Conservation (phyloP, 1,140 invertebrate species). For the Calycopis cecrops region DNA sequence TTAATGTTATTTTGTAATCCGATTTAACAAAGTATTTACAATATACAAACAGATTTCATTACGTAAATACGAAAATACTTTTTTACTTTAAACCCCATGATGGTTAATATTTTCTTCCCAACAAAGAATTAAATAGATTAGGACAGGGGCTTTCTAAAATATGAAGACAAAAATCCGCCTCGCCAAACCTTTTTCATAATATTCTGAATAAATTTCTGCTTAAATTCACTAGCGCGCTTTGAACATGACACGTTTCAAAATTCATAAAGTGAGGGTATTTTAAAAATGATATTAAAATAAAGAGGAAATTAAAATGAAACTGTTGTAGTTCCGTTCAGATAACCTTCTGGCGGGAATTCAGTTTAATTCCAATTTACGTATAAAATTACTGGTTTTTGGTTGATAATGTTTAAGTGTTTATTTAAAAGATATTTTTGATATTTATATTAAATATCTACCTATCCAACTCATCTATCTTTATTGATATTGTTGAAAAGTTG, state of each 20-base stretch:
- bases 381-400: too few species aligned
- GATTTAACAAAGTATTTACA: too few species aligned
- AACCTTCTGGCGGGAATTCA: background rate
- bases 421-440: too few species aligned
- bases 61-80: background rate
- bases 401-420: too few species aligned
- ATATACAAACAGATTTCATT: too few species aligned
- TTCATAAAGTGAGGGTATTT: conserved; percentile 23
- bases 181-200: conserved; percentile 18
- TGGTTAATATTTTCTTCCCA: conserved; percentile 5
- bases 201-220: conserved; percentile 24
- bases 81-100: conserved; percentile 1
- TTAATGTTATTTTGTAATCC: too few species aligned
- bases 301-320: conserved; percentile 28
- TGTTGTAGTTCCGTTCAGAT: conserved; percentile 18
- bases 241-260: conserved; percentile 29
- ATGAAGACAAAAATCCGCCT: conserved; percentile 7
- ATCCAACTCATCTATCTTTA: too few species aligned
- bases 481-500: too few species aligned
- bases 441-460: too few species aligned
- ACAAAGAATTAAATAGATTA: conserved; percentile 14
- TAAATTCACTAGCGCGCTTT: conserved; percentile 21
- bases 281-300: conserved; percentile 28
- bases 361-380: too few species aligned
- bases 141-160: conserved; percentile 12